Evolutionary conservation across 2,888 invertebrate genomes (phyloP), one percentile per base, ranked within the genome.

Genomic region (Ethmia dodecea): DNA sequence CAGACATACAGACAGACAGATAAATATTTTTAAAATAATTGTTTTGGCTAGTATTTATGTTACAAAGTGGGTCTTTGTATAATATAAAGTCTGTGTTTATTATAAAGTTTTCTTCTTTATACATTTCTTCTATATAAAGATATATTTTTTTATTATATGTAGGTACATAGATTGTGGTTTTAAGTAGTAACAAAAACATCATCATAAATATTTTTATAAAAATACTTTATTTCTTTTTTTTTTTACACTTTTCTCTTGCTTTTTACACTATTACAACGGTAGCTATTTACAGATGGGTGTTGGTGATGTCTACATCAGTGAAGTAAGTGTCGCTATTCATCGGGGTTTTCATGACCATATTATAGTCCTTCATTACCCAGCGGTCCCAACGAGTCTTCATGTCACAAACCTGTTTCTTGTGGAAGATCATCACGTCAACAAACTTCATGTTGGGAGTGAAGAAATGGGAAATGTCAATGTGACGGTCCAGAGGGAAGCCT

Each of bases 401-500:
- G 38, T 84, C 81, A 26, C 80, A 81, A 0, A 51, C 53, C 38
- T 83, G 70, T 31, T 83, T 84, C 53, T 88, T 87, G 73, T 92
- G 91, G 81, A 88, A 92, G 56, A 93, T 86, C 46, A 80, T 78
- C 3, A 90, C 87, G 50, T 92, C 90, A 48, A 91, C 84, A 64
- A 91, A 89, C 67, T 83, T 88, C 78, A 90, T 89, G 77, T 93
- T 93, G 25, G 91, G 88, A 11, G 90, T 89, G 47, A 84, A 86
- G 86, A 91, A 92, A 42, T 77, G 80, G 31, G 72, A 72, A 28
- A 89, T 78, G 28, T 89, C 80, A 55, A 92, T 88, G 13, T 80
- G 77, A 49, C 92, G 90, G 62, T 94, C 93, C 61, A 94, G 88
- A 42, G 94, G 94, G 87, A 90, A 94, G 34, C 92, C 93, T 55